Conservation (phyloP, 1,140 invertebrate genomes). For the Tribolium madens region DNA sequence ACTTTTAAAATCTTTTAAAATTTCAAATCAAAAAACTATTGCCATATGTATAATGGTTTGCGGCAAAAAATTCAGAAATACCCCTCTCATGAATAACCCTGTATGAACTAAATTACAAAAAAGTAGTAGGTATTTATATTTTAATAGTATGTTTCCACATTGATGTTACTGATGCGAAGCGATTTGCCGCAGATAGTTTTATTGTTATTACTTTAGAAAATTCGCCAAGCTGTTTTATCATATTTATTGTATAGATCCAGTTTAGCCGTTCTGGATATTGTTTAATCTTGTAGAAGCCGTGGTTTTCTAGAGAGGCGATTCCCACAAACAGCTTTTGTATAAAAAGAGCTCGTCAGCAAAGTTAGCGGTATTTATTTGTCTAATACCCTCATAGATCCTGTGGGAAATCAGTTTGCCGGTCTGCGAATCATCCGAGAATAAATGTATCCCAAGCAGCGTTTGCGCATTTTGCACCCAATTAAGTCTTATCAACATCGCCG, state of each 20-base stretch:
- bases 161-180: too few species aligned
- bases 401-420: constrained; percentile 57
- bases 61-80: too few species aligned
- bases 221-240: background rate
- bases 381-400: constrained; percentile 60
- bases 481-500: constrained; percentile 41
- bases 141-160: too few species aligned
- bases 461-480: constrained; percentile 43
- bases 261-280: background rate
- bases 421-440: constrained; percentile 51
- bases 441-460: constrained; percentile 43
- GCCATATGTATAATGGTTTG: too few species aligned
- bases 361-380: constrained; percentile 60
- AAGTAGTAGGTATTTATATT: too few species aligned
- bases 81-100: too few species aligned
- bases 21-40: too few species aligned
- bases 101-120: too few species aligned
- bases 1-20: too few species aligned
- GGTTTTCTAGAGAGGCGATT: background rate
- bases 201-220: background rate
- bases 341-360: constrained; percentile 58
- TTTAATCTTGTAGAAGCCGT: background rate
- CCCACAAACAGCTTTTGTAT: constrained; percentile 41
- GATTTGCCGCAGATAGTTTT: background rate
- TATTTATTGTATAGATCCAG: too few species aligned